phyloP scores from a whole-genome alignment of 53 echinoderm and acorn worm genomes.

The Astropecten irregularis region DNA sequence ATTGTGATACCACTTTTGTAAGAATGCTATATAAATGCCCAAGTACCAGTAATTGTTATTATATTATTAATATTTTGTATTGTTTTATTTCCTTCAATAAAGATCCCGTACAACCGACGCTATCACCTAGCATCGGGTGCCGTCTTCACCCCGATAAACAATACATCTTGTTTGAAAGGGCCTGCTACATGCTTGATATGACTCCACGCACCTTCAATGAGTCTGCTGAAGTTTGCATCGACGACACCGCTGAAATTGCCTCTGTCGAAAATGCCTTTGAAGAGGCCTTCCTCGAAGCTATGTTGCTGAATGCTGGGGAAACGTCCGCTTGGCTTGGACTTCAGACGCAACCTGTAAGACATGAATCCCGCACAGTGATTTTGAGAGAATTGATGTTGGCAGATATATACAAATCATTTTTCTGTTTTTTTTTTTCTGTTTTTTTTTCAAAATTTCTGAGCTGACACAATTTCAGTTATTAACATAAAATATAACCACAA shows the following conservation, averaged over 20 bases:
- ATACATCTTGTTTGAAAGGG: not conserved
- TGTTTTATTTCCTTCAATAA: no score
- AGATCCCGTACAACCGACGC: not conserved
- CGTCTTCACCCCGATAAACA: not conserved
- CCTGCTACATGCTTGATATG: conserved; percentile 37
- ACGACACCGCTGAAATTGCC: not conserved
- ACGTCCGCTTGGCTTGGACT: conserved; percentile 42
- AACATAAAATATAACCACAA: no score
- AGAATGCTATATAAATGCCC: no score
- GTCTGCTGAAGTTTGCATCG: not conserved
- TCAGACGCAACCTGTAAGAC: not conserved
- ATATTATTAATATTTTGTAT: no score
- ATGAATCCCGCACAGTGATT: no score
- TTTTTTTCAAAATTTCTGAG: no score
- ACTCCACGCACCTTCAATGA: not conserved
- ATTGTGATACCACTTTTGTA: no score
- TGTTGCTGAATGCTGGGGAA: not conserved
- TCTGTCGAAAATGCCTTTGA: conserved; percentile 15
- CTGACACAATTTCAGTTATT: no score
- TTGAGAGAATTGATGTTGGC: no score
- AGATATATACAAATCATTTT: no score
- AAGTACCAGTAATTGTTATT: no score
- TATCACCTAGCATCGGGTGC: not conserved
- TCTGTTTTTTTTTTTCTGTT: no score
- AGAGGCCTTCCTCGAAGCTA: conserved; percentile 38